Percentiles rank a stretch among this genome's conserved stretches.
These are phyloP conservation scores for Junonia oenone DNA, from an alignment of 2,888 invertebrate genomes.

Conservation along the genomic window DNA sequence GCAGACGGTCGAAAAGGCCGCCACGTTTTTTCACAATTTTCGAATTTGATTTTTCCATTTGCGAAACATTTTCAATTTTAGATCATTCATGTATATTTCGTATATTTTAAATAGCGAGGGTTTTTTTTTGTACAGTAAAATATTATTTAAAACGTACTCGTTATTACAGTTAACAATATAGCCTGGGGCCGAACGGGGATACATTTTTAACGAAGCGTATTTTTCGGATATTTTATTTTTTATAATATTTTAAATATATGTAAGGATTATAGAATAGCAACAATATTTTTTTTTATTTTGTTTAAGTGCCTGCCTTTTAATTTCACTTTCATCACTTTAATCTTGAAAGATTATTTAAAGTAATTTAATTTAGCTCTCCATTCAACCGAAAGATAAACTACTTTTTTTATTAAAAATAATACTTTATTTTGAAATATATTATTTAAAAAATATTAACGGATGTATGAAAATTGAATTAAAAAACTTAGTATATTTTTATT, in stretches of 20 bases:
- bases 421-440: no score
- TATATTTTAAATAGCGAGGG: not conserved
- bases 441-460: no score
- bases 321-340: no score
- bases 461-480: no score
- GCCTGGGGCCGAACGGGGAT: not conserved
- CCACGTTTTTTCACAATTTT: not conserved
- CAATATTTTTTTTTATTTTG: no score
- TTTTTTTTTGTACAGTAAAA: not conserved
- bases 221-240: not conserved
- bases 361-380: no score
- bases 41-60: not conserved
- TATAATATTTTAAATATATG: not conserved
- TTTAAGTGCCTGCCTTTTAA: no score
- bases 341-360: no score
- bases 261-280: not conserved
- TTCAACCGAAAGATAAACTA: no score
- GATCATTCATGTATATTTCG: not conserved
- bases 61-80: not conserved
- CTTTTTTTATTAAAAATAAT: no score
- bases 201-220: not conserved
- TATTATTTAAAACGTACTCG: not conserved
- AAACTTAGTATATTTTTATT: no score
- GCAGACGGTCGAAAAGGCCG: not conserved
- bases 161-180: not conserved